Evolutionary conservation across 2,888 invertebrate species (phyloP).

Genomic region (Cataglyphis livida): DNA sequence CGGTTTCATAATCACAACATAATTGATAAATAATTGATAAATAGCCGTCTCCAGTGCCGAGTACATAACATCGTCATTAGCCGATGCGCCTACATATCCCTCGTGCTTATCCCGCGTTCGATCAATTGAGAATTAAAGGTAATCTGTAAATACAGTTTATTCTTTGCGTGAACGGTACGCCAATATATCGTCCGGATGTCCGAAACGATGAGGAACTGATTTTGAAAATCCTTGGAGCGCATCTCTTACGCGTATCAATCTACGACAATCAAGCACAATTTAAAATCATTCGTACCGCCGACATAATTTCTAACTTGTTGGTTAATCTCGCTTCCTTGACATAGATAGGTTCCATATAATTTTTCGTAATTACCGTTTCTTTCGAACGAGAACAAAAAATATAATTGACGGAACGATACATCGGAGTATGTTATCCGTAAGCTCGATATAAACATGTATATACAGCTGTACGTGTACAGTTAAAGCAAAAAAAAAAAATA

Average conservation of each 20-base stretch:
- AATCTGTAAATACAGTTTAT: slow-evolving; percentile 64
- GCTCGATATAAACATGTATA: not conserved
- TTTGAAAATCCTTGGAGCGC: slow-evolving; percentile 42
- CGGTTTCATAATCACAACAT: slow-evolving; percentile 74
- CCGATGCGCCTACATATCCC: slow-evolving; percentile 51
- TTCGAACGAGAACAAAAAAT: slow-evolving; percentile 27
- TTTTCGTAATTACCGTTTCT: slow-evolving; percentile 37
- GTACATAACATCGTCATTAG: slow-evolving; percentile 65
- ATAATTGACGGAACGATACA: slow-evolving; percentile 14
- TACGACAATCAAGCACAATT: slow-evolving; percentile 38
- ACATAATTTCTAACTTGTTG: slow-evolving; percentile 35
- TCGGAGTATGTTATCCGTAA: not conserved
- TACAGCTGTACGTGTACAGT: not conserved
- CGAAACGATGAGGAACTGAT: slow-evolving; percentile 24
- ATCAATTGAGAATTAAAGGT: slow-evolving; percentile 75
- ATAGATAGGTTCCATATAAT: slow-evolving; percentile 38
- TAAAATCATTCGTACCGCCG: slow-evolving; percentile 15
- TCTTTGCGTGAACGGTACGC: slow-evolving; percentile 46
- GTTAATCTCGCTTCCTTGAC: slow-evolving; percentile 40
- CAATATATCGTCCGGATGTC: slow-evolving; percentile 61
- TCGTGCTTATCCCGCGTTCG: slow-evolving; percentile 71
- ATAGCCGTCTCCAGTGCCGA: slow-evolving; percentile 61
- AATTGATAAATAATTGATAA: slow-evolving; percentile 79
- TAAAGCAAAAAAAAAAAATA: not conserved
- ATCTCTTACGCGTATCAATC: slow-evolving; percentile 30